Base-by-base conservation (phyloP, 2,113 vertebrate genomes). In the Thryonomys swinderianus region DNA sequence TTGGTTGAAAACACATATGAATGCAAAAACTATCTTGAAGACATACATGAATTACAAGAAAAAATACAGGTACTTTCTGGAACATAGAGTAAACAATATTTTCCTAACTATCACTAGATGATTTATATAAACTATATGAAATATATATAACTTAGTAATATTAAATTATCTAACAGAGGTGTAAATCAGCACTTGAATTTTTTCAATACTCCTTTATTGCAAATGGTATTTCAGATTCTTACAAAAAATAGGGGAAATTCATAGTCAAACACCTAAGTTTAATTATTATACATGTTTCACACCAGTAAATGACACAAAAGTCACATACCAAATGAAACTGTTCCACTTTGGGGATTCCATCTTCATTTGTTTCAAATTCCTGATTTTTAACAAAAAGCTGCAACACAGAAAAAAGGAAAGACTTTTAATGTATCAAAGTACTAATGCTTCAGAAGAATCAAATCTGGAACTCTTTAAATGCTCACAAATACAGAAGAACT, bases 301-400 rank as follows among this genome's bases (percentile, higher is more conserved):
- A 94, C 25, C 20, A 93, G 10, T 59, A 93, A 92, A 96, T n/a
- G 45, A 88, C 20, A 85, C 90, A 85, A 86, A 95, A 34, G 0
- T 91, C 30, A 97, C 98, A 45, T 98, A 98, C 98, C 98, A 98
- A 92, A 76, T 93, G 89, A 97, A 98, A 91, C 2, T 61, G 93
- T 90, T 97, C 97, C 62, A 98, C 73, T 32, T 98, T 96, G 1
- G 97, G 98, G 45, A 96, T 97, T 97, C 97, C 98, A 93, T 98
- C 98, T 92, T 93, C 93, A 90, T 98, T 98, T 62, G 96, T 57
- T 57, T 85, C 73, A 97, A 98, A 97, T 57, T 97, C 94, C 92
- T 98, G 96, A 57, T 95, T 98, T 95, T 97, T 97, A 97, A 97
- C 62, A 27, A 98, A 97, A 84, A 99, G 98, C 98, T 99, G 91